Base-by-base conservation (phyloP, 2,113 vertebrate genomes). In the Sturnus vulgaris region DNA sequence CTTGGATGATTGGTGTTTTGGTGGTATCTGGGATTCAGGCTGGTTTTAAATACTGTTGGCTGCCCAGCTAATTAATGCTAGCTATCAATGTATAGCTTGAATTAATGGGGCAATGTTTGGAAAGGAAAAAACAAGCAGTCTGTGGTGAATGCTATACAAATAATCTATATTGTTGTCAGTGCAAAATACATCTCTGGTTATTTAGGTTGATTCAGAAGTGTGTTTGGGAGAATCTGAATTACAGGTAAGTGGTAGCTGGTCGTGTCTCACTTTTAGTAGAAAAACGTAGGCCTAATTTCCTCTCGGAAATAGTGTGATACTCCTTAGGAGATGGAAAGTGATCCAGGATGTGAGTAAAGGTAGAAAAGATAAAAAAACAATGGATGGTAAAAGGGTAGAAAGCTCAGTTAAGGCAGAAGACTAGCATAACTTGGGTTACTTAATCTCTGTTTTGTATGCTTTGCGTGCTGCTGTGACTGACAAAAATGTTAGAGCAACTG, bases 401-500 rank as follows among this genome's bases (percentile, higher is more conserved):
- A 80, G 10, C 30, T 77, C 25, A 59, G 28, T 83, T 70, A 83
- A 88, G 12, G 37, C 39, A 59, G 47, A 35, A 92, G 69, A 59
- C 4, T 23, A 77, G 23, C 55, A 11, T 55, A 77, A 47, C 23
- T 76, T 69, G 15, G 9, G 10, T 93, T 88, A 81, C 35, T 97
- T 75, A 42, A 81, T 88, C 44, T 80, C 61, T 69, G 5, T 90
- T 90, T 88, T 86, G 40, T 93, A 11, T 84, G 77, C 52, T 70
- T 70, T 55, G 47, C 70, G 22, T 9, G 2, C 59, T 68, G 56
- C 86, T 88, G 82, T 86, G 64, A 86, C 82, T 80, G 72, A 83
- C 80, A 78, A 57, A 59, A 95, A 88, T 93, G 76, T 76, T 86
- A 70, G 63, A 93, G 60, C 42, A 92, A 86, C 88, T 86, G 60